Evolutionary conservation across 2,113 vertebrate species (phyloP), one percentile per base, ranked within the genome.

Genomic region (Engystomops pustulosus): DNA sequence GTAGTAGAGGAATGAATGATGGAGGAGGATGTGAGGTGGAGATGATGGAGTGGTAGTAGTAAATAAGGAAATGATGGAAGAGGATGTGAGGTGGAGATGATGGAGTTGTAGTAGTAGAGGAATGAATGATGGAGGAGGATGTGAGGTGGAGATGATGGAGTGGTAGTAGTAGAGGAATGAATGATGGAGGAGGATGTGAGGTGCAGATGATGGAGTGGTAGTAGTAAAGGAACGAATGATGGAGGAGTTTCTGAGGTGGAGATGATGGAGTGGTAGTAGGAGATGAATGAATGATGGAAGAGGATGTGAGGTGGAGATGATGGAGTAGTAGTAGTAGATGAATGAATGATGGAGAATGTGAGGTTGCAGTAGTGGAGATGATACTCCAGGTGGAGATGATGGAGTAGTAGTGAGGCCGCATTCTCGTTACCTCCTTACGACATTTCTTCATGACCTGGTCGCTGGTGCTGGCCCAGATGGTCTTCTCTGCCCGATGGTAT

Each of bases 381-480:
- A 49, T 17, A 41, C 18, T n/a, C 41, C 51, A 53, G 18, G 51
- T n/a, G n/a, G n/a, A n/a, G n/a, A n/a, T n/a, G n/a, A n/a, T n/a
- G n/a, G n/a, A n/a, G n/a, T n/a, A n/a, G n/a, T n/a, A n/a, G n/a
- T n/a, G n/a, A n/a, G n/a, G n/a, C n/a, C n/a, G n/a, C n/a, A n/a
- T 3, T 44, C 14, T 11, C 83, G 88, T 55, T 86, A 97, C 96
- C 18, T 85, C 92, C 58, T 72, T 90, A 36, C 12, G 86, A 86
- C 96, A 97, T 47, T 93, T 91, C 86, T 89, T 88, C 92, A 97
- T 91, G 86, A 95, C 77, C 0, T 25, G 58, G 18, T 80, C 88
- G 25, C 92, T 86, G 65, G 88, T 86, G 0, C 93, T 89, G 2
- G 95, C 93, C 96, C 96, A 97, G 79, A 97, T 88, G 3, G 93